Percentiles rank a stretch among this genome's conserved stretches.
These are phyloP conservation scores for Turdus rufiventris DNA, from an alignment of 2,113 vertebrate species.

Conservation along the genomic window DNA sequence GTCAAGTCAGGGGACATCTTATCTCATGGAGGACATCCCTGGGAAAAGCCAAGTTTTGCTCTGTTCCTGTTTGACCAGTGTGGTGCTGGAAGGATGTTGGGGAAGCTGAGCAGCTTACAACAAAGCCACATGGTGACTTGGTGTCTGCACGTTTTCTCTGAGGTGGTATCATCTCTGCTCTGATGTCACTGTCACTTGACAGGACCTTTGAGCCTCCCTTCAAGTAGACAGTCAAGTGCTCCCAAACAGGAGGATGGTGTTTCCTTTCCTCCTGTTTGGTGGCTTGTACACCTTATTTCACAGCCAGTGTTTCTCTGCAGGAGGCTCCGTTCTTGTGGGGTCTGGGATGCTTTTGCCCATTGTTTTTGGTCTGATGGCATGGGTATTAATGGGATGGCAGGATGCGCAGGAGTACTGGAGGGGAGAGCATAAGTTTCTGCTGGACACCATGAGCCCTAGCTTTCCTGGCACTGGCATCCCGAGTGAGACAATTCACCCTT, in stretches of 20 bases:
- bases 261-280: background rate
- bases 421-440: background rate
- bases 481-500: background rate
- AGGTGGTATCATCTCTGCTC: background rate
- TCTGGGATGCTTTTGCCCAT: background rate
- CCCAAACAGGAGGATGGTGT: background rate
- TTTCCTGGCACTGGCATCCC: background rate
- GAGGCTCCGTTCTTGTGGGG: background rate
- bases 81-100: background rate
- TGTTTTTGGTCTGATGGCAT: background rate
- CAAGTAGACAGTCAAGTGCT: background rate
- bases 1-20: rapidly evolving
- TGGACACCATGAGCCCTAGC: rapidly evolving
- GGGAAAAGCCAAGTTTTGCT: background rate
- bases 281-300: background rate
- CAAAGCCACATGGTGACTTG: background rate
- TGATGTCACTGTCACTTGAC: background rate
- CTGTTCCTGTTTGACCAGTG: rapidly evolving
- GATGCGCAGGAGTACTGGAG: background rate
- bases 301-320: background rate
- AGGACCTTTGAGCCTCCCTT: background rate
- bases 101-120: background rate
- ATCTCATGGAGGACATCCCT: background rate
- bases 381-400: background rate
- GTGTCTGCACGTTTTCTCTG: rapidly evolving